A percentile compares a stretch with the other conserved stretches of the same genome.
Evolutionary conservation across 2,888 invertebrate genomes (phyloP).

Genomic region (Silvanus unidentatus): DNA sequence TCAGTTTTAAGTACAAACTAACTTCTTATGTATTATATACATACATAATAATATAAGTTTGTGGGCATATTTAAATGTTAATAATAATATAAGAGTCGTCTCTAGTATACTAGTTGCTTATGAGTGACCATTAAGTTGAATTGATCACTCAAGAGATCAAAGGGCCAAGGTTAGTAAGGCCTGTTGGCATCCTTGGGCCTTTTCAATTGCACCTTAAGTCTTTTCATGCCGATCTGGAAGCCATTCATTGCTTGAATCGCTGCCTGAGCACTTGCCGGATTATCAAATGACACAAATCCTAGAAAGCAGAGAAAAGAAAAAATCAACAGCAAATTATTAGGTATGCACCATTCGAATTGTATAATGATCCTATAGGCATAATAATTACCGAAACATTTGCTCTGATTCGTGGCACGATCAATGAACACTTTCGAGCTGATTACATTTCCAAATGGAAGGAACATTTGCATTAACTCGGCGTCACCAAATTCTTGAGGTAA

Average conservation of each 20-base stretch:
- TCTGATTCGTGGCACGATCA: conserved; percentile 99
- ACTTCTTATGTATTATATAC: conserved; percentile 7
- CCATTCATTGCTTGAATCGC: conserved; percentile 99
- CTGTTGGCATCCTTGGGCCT: conserved; percentile 97
- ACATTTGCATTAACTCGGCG: conserved; percentile 99
- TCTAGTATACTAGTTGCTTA: conserved; percentile 39
- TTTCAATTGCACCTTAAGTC: conserved; percentile 98
- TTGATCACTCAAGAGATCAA: conserved; percentile 21
- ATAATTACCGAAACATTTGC: conserved; percentile 99
- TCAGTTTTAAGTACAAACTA: conserved; percentile 27
- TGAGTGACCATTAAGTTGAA: conserved; percentile 24
- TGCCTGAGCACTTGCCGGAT: conserved; percentile 94
- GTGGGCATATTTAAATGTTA: conserved; percentile 10
- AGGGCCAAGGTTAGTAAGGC: conserved; percentile 83
- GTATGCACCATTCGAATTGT: neutral
- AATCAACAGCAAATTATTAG: neutral
- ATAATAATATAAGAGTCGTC: conserved; percentile 22
- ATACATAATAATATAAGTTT: neutral
- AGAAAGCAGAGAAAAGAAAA: conserved; percentile 35
- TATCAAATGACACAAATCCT: conserved; percentile 99
- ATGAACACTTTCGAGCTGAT: conserved; percentile 99
- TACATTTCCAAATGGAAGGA: conserved; percentile 98
- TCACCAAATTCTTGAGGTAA: conserved; percentile 99
- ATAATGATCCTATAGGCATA: no score
- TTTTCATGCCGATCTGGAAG: conserved; percentile 99